Percentiles rank a stretch among this genome's conserved stretches.
These are phyloP conservation scores for Drosophila equinoxialis DNA, from an alignment of 1,140 invertebrate genomes.

Conservation along the genomic window DNA sequence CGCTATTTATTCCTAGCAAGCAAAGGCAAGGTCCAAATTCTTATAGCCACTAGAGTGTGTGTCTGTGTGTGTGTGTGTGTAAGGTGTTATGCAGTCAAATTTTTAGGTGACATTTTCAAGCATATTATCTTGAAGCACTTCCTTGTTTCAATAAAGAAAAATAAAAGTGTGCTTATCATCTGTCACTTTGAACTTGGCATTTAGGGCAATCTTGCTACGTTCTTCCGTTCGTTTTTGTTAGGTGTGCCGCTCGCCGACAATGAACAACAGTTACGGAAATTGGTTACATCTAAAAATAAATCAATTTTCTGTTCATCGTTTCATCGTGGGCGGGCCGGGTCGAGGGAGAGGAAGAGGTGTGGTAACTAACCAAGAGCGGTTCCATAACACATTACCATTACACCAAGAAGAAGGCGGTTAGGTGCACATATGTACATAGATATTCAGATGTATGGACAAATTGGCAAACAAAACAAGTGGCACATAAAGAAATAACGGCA, in stretches of 20 bases:
- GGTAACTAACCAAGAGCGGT: background rate
- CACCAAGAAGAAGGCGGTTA: conserved; percentile 42
- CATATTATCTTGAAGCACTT: background rate
- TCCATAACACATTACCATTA: conserved; percentile 17
- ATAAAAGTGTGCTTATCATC: conserved; percentile 24
- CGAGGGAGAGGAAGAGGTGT: too few species aligned
- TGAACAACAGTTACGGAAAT: conserved; percentile 51
- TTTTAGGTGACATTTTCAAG: background rate
- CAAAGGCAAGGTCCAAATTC: too few species aligned
- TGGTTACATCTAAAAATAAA: conserved; percentile 67
- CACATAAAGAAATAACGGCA: conserved; percentile 9
- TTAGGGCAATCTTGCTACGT: conserved; percentile 20
- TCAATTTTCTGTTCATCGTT: conserved; percentile 44
- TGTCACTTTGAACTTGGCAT: conserved; percentile 5
- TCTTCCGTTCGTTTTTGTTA: conserved; percentile 29
- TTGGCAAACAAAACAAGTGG: conserved; percentile 59
- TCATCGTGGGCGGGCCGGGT: background rate
- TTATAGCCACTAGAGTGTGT: too few species aligned
- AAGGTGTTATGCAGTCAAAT: background rate
- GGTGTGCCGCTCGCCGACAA: conserved; percentile 36
- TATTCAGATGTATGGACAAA: conserved; percentile 42
- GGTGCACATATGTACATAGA: conserved; percentile 34
- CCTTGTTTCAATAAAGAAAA: background rate
- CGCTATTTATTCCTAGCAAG: too few species aligned
- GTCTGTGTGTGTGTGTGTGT: too few species aligned